Evolutionary conservation across 2,888 invertebrate species (phyloP).

Genomic region (Macroteleia sp.): DNA sequence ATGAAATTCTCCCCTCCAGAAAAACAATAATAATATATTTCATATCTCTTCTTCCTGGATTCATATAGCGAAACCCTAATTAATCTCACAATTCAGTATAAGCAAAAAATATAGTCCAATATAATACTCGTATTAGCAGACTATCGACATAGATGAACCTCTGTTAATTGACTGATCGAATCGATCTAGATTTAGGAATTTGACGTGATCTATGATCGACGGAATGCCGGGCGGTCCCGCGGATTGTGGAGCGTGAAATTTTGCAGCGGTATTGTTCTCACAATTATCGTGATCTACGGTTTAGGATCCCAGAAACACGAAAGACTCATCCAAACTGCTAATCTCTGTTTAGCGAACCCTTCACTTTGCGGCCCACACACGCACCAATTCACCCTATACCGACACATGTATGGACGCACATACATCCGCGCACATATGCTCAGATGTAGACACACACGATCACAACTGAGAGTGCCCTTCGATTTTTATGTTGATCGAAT

Average conservation of each 20-base stretch:
- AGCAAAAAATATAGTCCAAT: too few relatives aligned
- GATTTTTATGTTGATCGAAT: conserved; percentile 48
- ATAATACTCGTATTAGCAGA: conserved; percentile 16
- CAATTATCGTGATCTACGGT: conserved; percentile 84
- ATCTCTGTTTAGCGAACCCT: conserved; percentile 79
- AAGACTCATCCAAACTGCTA: conserved; percentile 76
- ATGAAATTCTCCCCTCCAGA: too few relatives aligned
- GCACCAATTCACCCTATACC: conserved; percentile 23
- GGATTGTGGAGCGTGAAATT: conserved; percentile 76
- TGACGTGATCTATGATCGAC: conserved; percentile 73
- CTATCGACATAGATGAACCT: neutral
- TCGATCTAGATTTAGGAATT: conserved; percentile 47
- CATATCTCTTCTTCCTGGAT: too few relatives aligned
- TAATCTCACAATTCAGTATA: too few relatives aligned
- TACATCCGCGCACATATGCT: too few relatives aligned
- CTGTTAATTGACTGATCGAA: conserved; percentile 28
- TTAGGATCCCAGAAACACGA: conserved; percentile 81
- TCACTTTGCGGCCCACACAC: conserved; percentile 69
- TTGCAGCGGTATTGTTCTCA: conserved; percentile 82
- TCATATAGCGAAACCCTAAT: too few relatives aligned
- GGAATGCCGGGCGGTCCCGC: conserved; percentile 63
- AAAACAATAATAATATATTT: too few relatives aligned
- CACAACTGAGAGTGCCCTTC: conserved; percentile 57
- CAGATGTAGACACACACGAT: too few relatives aligned
- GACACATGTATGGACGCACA: neutral